Evolutionary conservation across 2,888 invertebrate genomes (phyloP).

Genomic region (Liopterus haemorrhoidalis): DNA sequence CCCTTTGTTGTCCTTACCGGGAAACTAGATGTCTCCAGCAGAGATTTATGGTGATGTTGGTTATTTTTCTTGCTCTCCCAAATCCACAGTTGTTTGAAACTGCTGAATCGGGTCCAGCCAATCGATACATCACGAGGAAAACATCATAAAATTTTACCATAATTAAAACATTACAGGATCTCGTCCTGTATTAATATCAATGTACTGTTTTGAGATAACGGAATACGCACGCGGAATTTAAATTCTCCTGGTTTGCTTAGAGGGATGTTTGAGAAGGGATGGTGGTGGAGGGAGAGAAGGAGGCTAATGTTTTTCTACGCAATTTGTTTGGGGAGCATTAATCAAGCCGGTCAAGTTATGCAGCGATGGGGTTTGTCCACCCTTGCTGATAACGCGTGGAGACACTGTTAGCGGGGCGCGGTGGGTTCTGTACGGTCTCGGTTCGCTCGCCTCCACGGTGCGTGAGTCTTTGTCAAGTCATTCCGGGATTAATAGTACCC

Average conservation of each 20-base stretch:
- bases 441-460: too few relatives aligned
- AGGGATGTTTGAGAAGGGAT: conserved; percentile 16
- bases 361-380: not conserved
- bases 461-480: too few relatives aligned
- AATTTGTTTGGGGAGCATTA: conserved; percentile 39
- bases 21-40: too few relatives aligned
- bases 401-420: too few relatives aligned
- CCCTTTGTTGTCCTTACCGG: too few relatives aligned
- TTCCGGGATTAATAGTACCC: too few relatives aligned
- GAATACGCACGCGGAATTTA: conserved; percentile 13
- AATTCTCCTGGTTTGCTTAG: conserved; percentile 31
- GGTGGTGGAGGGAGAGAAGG: conserved; percentile 20
- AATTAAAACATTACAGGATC: conserved; percentile 19
- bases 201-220: conserved; percentile 22
- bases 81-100: too few relatives aligned
- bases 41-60: too few relatives aligned
- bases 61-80: too few relatives aligned
- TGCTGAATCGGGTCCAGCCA: too few relatives aligned
- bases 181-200: conserved; percentile 12
- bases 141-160: conserved; percentile 15
- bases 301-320: conserved; percentile 36
- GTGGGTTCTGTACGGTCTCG: too few relatives aligned
- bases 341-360: conserved; percentile 31
- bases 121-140: too few relatives aligned
- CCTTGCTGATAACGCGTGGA: conserved; percentile 6